Percentiles rank a stretch among this genome's conserved stretches.
Conservation (phyloP, 35 echinoderm and acorn worm species). For the Diadema setosum region DNA sequence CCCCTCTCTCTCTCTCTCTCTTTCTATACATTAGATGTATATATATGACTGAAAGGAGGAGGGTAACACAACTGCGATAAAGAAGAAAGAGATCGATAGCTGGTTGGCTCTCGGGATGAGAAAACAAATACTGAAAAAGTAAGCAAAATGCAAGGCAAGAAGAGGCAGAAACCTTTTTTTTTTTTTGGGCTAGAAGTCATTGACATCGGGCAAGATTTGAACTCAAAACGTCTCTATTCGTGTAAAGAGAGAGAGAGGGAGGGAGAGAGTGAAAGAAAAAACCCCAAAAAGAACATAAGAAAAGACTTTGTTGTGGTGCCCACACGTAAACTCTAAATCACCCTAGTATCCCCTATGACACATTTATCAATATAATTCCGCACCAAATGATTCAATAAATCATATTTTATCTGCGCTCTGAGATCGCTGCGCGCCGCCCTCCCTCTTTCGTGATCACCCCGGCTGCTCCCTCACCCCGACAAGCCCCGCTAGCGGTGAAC, state of each 20-base stretch:
- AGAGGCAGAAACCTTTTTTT: neutral
- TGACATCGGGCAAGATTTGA: neutral
- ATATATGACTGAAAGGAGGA: too few relatives aligned
- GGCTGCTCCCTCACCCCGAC: too few relatives aligned
- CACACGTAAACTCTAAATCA: conserved; percentile 29
- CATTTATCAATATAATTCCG: conserved; percentile 33
- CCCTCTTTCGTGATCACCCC: neutral
- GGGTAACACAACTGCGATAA: too few relatives aligned
- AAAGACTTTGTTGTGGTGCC: conserved; percentile 1
- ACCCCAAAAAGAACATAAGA: neutral
- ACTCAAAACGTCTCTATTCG: neutral
- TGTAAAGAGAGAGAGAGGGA: too few relatives aligned
- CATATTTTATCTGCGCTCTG: conserved; percentile 10
- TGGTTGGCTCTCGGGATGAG: too few relatives aligned
- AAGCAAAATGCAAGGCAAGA: neutral
- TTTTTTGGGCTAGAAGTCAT: neutral
- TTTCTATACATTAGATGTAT: too few relatives aligned
- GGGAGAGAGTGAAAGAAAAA: too few relatives aligned
- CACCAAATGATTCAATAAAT: conserved; percentile 28
- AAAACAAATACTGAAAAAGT: too few relatives aligned
- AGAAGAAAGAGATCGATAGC: too few relatives aligned
- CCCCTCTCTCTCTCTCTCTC: too few relatives aligned
- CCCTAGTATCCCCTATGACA: neutral
- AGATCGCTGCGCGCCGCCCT: neutral
- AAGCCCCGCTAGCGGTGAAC: too few relatives aligned